These are phyloP conservation scores for Periophthalmus modestus DNA, from an alignment of 2,113 vertebrate species.

Conservation along the genomic window DNA sequence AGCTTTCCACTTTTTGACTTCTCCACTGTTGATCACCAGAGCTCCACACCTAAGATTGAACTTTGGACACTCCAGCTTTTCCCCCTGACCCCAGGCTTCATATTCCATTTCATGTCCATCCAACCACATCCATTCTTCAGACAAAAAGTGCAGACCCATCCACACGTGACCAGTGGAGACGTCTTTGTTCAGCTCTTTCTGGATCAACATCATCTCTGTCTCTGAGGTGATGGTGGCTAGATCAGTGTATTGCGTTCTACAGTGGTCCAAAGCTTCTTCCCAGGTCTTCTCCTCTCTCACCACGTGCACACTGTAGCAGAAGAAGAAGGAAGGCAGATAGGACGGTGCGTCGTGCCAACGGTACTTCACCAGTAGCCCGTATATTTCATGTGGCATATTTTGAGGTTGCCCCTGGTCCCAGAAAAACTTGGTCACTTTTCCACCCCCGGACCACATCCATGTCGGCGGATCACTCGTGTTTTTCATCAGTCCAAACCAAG, in stretches of 20 bases:
- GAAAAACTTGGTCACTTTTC: neutral
- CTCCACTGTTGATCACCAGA: neutral
- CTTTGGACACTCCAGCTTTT: neutral
- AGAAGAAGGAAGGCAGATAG: accelerated
- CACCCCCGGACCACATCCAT: conserved; percentile 52
- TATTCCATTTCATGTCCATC: conserved; percentile 6
- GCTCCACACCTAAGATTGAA: conserved; percentile 6
- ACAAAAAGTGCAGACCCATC: conserved; percentile 45
- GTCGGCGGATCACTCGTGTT: neutral
- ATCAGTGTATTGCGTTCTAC: conserved; percentile 21
- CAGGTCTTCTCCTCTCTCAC: conserved; percentile 43
- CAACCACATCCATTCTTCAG: conserved; percentile 41
- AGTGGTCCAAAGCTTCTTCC: conserved; percentile 37
- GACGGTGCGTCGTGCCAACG: accelerated
- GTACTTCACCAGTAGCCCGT: accelerated
- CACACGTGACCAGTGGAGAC: conserved; percentile 1
- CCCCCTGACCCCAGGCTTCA: conserved; percentile 30
- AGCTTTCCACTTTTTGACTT: neutral
- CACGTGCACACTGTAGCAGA: conserved; percentile 28
- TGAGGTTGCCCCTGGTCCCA: accelerated
- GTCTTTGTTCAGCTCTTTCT: conserved; percentile 5
- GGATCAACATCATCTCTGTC: conserved; percentile 43
- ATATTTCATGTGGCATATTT: accelerated
- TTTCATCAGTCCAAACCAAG: too few species aligned
- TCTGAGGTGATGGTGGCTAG: conserved; percentile 39